Percentiles rank a stretch among this genome's conserved stretches.
Evolutionary conservation across 92 coral and sea anemone species (phyloP).

Genomic region (Phymanthus crucifer): DNA sequence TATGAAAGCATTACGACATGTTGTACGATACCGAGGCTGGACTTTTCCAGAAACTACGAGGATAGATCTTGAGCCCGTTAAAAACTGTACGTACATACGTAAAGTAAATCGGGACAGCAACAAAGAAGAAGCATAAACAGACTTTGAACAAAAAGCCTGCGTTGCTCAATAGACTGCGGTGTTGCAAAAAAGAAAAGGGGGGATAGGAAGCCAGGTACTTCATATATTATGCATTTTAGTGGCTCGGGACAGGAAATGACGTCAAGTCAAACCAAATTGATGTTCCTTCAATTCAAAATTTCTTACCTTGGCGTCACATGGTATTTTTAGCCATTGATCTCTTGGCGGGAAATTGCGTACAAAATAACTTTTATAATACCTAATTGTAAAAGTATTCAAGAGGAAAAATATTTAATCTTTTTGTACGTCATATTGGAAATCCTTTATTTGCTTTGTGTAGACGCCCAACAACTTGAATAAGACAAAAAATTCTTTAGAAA

Average conservation of each 20-base stretch:
- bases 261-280: no score
- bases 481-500: not conserved
- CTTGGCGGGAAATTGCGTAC: not conserved
- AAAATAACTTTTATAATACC: not conserved
- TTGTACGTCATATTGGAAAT: not conserved
- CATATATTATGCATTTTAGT: not conserved
- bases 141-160: not conserved
- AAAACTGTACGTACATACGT: slow-evolving; percentile 27
- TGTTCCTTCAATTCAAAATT: no score
- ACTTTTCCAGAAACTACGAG: not conserved
- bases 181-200: not conserved
- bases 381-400: not conserved
- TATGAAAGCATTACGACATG: slow-evolving; percentile 5
- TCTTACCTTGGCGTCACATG: no score
- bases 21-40: slow-evolving; percentile 21
- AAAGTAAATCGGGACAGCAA: not conserved
- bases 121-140: not conserved
- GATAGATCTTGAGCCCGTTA: not conserved
- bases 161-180: not conserved
- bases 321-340: no score
- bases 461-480: not conserved
- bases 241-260: not conserved
- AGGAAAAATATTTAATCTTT: not conserved
- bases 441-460: not conserved
- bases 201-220: no score